Conservation (phyloP, 2,888 invertebrate genomes). For the Hydroisotoma schaefferi region DNA sequence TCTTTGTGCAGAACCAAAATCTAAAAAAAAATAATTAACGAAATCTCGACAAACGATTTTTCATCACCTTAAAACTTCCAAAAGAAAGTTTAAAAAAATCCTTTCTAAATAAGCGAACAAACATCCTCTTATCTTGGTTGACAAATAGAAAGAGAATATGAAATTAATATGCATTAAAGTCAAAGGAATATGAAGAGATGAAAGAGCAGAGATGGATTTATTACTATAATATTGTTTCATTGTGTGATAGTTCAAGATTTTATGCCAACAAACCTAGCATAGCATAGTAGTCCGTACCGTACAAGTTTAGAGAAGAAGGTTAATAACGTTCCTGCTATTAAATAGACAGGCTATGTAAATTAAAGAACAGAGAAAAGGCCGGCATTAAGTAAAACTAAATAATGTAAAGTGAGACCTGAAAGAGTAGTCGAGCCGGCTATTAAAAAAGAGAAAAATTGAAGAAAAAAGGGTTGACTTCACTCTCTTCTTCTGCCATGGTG, state of each 20-base stretch:
- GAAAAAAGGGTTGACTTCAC: constrained; percentile 13
- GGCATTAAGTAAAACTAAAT: background rate
- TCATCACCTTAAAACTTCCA: too few relatives aligned
- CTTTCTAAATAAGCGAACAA: too few relatives aligned
- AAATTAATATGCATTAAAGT: background rate
- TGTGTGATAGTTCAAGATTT: too few relatives aligned
- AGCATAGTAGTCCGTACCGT: too few relatives aligned
- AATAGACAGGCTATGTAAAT: constrained; percentile 4
- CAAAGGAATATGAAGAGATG: background rate
- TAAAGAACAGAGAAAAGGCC: constrained; percentile 4
- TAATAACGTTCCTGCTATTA: background rate
- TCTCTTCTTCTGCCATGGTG: constrained; percentile 5
- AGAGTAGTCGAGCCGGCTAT: constrained; percentile 15
- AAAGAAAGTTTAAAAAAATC: too few relatives aligned
- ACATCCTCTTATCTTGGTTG: too few relatives aligned
- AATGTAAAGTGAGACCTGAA: background rate
- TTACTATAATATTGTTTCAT: too few relatives aligned
- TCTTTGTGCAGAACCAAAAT: too few relatives aligned
- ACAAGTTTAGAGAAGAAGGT: background rate
- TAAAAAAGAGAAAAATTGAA: constrained; percentile 11
- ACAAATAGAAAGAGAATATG: too few relatives aligned
- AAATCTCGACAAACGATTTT: too few relatives aligned
- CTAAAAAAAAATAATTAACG: too few relatives aligned
- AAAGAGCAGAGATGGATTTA: background rate
- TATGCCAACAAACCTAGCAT: too few relatives aligned